These are phyloP conservation scores for Musca domestica DNA, from an alignment of 1,140 invertebrate genomes.

Conservation along the genomic window DNA sequence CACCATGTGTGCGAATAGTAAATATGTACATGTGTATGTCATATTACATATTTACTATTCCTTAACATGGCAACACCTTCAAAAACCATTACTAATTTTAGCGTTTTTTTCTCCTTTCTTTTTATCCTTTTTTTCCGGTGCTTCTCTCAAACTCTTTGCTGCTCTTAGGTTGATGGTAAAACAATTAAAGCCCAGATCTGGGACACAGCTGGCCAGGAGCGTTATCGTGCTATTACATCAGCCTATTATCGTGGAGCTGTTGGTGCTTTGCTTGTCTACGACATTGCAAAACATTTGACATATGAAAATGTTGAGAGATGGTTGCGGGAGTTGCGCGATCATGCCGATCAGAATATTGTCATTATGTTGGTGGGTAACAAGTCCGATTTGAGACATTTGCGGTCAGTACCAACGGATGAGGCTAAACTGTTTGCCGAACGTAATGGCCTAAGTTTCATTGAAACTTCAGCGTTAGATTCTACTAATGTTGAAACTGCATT, in stretches of 20 bases:
- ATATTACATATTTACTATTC: too few species aligned
- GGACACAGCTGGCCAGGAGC: constrained; percentile 99
- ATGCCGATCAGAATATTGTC: constrained; percentile 96
- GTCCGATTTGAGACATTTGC: constrained; percentile 95
- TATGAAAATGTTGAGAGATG: constrained; percentile 99
- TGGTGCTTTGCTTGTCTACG: constrained; percentile 92
- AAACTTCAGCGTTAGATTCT: constrained; percentile 98
- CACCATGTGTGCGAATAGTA: neutral
- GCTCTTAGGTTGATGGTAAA: constrained; percentile 93
- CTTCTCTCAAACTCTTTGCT: too few species aligned
- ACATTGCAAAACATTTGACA: constrained; percentile 98
- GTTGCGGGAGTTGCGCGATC: constrained; percentile 90
- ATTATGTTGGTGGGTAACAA: constrained; percentile 99
- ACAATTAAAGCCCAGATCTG: constrained; percentile 99
- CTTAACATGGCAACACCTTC: neutral
- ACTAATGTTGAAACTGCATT: constrained; percentile 99
- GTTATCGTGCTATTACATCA: constrained; percentile 97
- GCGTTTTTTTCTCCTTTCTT: too few species aligned
- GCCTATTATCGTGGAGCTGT: constrained; percentile 97
- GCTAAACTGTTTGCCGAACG: constrained; percentile 96
- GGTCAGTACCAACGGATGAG: constrained; percentile 98
- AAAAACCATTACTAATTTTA: neutral
- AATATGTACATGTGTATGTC: neutral
- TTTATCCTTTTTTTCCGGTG: neutral
- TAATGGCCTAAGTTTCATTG: constrained; percentile 98